phyloP scores from a whole-genome alignment of 2,113 vertebrate species.

The Abramis brama region DNA sequence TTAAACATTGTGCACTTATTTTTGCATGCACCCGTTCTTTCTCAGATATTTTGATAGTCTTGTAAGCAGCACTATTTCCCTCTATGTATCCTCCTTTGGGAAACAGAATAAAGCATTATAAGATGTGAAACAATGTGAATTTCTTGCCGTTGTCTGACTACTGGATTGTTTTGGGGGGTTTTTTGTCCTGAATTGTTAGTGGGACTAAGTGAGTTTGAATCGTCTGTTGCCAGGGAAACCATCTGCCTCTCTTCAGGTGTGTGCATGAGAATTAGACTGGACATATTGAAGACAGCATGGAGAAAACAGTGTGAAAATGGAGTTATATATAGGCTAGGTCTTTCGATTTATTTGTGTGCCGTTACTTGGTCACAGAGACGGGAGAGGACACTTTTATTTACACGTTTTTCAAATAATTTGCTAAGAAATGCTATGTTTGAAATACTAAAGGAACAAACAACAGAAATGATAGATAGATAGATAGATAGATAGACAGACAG shows the following conservation, averaged over 20 bases:
- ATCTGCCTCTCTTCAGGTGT: not conserved
- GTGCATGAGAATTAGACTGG: not conserved
- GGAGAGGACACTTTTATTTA: not conserved
- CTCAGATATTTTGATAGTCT: slow-evolving; percentile 27
- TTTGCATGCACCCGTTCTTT: slow-evolving; percentile 37
- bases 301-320: not conserved
- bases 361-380: not conserved
- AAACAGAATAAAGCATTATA: slow-evolving; percentile 44
- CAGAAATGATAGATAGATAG: not conserved
- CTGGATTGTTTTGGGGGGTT: not conserved
- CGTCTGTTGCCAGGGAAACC: slow-evolving; percentile 2
- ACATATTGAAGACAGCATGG: slow-evolving; percentile 3
- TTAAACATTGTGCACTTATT: slow-evolving; percentile 44
- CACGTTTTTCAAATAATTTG: not conserved
- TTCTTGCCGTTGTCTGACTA: not conserved
- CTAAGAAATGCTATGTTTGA: not conserved
- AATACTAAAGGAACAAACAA: not conserved
- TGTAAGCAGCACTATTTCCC: slow-evolving; percentile 31
- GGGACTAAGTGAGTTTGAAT: not conserved
- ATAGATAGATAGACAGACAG: not conserved
- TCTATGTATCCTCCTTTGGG: slow-evolving; percentile 18
- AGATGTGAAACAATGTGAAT: slow-evolving; percentile 2
- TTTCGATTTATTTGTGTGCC: not conserved
- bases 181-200: not conserved
- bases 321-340: not conserved